Conservation (phyloP, 2,113 vertebrate genomes). For the Mobula hypostoma region DNA sequence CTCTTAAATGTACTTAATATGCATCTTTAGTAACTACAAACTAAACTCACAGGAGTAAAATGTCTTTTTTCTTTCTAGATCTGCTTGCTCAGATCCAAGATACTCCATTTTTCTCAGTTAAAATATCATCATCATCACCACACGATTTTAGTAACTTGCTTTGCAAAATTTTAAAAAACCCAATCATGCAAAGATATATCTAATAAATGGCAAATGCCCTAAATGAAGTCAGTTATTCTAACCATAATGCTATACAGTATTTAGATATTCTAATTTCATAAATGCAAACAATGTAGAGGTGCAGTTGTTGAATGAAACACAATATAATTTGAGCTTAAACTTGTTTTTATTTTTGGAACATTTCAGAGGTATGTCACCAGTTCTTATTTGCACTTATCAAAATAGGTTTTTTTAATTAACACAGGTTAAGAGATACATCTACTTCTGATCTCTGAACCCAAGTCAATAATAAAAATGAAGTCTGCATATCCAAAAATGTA, state of each 20-base stretch:
- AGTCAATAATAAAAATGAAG: too few relatives aligned
- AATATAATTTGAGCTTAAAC: background rate
- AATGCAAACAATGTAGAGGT: background rate
- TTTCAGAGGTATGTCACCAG: too few relatives aligned
- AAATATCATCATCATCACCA: background rate
- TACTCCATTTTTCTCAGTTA: background rate
- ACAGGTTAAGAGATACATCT: too few relatives aligned
- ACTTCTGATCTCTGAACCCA: too few relatives aligned
- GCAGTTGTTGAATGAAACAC: background rate
- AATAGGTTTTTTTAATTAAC: too few relatives aligned
- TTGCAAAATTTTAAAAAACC: background rate
- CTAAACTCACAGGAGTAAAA: background rate
- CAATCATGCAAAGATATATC: background rate
- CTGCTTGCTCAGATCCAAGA: background rate
- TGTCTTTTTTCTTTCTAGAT: background rate
- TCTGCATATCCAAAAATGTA: too few relatives aligned
- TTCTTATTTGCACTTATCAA: too few relatives aligned
- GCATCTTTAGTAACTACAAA: background rate
- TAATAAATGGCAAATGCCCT: background rate
- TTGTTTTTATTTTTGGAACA: too few relatives aligned
- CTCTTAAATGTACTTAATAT: background rate
- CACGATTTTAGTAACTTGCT: background rate
- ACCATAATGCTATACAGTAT: background rate
- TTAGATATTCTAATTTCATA: background rate
- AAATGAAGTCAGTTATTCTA: background rate